These are phyloP conservation scores for Cyclina sinensis DNA, from an alignment of 1,140 invertebrate genomes.

Conservation along the genomic window DNA sequence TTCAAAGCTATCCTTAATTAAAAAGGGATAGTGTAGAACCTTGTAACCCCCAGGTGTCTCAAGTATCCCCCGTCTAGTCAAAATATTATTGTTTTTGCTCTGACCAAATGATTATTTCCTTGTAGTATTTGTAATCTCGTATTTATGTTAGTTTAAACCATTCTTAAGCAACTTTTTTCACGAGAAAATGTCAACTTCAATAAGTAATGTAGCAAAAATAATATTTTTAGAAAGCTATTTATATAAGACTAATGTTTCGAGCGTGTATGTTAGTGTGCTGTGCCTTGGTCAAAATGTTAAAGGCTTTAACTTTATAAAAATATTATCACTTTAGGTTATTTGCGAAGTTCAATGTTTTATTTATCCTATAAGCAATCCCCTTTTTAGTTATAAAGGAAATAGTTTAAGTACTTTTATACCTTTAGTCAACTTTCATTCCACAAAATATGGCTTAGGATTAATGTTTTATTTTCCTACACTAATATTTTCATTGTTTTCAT, in stretches of 20 bases:
- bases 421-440: slow-evolving; percentile 29
- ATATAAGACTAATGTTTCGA: not conserved
- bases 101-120: slow-evolving; percentile 19
- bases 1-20: not conserved
- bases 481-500: slow-evolving; percentile 69
- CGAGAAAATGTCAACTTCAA: slow-evolving; percentile 23
- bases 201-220: slow-evolving; percentile 36
- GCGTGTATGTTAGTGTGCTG: not conserved
- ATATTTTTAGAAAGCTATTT: slow-evolving; percentile 36
- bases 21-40: not conserved
- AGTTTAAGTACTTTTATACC: slow-evolving; percentile 46
- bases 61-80: not conserved
- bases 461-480: slow-evolving; percentile 46
- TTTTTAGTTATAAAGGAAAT: slow-evolving; percentile 43
- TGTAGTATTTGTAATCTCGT: slow-evolving; percentile 25
- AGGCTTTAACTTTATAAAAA: slow-evolving; percentile 53
- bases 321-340: slow-evolving; percentile 56
- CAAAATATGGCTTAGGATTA: slow-evolving; percentile 43
- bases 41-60: slow-evolving; percentile 21
- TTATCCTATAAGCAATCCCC: slow-evolving; percentile 7
- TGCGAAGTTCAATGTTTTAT: slow-evolving; percentile 30
- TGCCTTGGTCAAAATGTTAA: not conserved
- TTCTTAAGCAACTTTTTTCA: slow-evolving; percentile 9
- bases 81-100: slow-evolving; percentile 21
- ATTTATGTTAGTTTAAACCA: slow-evolving; percentile 49